A percentile compares a stretch with the other conserved stretches of the same genome.
Evolutionary conservation across 2,888 invertebrate genomes (phyloP).

Genomic region (Eulithis testata): DNA sequence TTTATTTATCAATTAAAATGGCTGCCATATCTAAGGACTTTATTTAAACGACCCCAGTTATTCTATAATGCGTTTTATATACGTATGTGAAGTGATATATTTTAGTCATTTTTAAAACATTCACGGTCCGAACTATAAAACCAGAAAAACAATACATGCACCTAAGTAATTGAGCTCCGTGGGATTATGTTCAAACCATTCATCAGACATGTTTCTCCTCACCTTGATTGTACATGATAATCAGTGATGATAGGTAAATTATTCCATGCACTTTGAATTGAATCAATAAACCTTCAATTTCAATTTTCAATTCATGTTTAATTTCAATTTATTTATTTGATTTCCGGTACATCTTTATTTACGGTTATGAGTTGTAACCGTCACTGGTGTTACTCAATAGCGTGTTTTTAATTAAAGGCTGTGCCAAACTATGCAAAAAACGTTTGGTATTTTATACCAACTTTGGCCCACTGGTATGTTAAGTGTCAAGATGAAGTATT

Average conservation of each 20-base stretch:
- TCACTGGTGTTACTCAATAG: slow-evolving; percentile 10
- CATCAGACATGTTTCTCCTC: slow-evolving; percentile 5
- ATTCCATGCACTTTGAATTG: slow-evolving; percentile 16
- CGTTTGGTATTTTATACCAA: too few species aligned
- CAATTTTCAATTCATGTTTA: too few species aligned
- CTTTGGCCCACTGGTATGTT: too few species aligned
- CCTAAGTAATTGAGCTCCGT: not conserved
- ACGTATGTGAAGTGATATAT: too few species aligned
- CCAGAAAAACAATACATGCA: too few species aligned
- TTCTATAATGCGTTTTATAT: too few species aligned
- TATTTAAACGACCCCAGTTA: too few species aligned
- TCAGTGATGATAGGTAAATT: slow-evolving; percentile 14
- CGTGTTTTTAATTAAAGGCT: slow-evolving; percentile 19
- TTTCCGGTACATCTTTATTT: slow-evolving; percentile 19
- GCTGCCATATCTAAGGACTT: too few species aligned
- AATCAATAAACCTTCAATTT: slow-evolving; percentile 18
- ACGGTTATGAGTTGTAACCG: slow-evolving; percentile 14
- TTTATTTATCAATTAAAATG: too few species aligned
- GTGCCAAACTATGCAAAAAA: slow-evolving; percentile 3
- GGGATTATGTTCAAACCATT: slow-evolving; percentile 1
- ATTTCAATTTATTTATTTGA: not conserved
- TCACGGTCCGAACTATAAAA: too few species aligned
- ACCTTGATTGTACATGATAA: slow-evolving; percentile 12
- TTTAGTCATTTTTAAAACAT: too few species aligned
- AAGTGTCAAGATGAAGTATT: too few species aligned